Evolutionary conservation across 2,113 vertebrate genomes (phyloP).

Genomic region (Junco hyemalis): DNA sequence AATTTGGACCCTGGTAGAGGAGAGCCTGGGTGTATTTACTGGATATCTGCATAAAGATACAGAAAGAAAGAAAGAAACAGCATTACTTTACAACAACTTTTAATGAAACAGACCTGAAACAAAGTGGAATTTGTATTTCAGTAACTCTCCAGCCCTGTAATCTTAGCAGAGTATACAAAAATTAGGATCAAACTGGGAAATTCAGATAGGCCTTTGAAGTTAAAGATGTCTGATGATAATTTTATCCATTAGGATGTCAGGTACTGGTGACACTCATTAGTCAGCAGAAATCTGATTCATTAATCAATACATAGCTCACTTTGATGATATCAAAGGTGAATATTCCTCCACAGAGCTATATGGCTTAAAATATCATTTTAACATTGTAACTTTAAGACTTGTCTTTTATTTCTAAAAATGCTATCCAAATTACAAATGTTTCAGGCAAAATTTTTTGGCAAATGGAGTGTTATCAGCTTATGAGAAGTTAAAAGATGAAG

Average conservation of each 20-base stretch:
- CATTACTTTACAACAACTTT: not conserved
- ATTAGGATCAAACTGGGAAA: not conserved
- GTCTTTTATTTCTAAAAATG: not conserved
- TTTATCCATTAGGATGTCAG: not conserved
- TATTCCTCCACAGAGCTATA: not conserved
- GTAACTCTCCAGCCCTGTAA: not conserved
- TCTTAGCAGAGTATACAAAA: not conserved
- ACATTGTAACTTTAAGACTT: not conserved
- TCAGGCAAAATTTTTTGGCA: not conserved
- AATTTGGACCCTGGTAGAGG: not conserved
- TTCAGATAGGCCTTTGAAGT: not conserved
- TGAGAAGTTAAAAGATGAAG: not conserved
- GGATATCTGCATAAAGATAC: not conserved
- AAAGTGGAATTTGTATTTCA: not conserved
- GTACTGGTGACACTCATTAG: not conserved
- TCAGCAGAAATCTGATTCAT: not conserved
- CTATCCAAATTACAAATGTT: not conserved
- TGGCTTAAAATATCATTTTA: not conserved
- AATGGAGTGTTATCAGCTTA: not conserved
- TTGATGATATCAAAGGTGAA: not conserved
- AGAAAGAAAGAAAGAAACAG: not conserved
- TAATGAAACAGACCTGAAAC: not conserved
- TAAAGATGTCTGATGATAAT: not conserved
- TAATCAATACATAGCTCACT: not conserved
- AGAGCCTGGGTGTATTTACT: not conserved